A percentile compares a stretch with the other conserved stretches of the same genome.
Conservation (phyloP, 1,140 invertebrate species). For the Pseudomyrmex gracilis region DNA sequence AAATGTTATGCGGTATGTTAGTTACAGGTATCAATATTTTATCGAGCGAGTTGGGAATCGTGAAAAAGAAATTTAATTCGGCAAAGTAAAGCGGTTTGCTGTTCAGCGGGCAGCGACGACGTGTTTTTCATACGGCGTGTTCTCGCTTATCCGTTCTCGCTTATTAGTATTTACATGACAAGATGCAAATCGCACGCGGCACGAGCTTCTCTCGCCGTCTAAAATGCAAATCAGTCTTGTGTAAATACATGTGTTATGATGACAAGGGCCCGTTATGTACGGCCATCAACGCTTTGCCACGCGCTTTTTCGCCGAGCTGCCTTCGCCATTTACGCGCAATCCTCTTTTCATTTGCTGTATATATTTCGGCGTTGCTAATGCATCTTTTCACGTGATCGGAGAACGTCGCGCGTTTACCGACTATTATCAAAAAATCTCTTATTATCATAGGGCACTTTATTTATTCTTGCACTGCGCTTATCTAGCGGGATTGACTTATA, state of each 20-base stretch:
- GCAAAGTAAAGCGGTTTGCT: neutral
- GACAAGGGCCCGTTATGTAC: conserved; percentile 6
- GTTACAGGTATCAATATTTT: conserved; percentile 13
- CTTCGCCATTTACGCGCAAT: neutral
- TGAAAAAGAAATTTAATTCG: neutral
- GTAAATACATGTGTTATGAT: conserved; percentile 26
- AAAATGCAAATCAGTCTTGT: conserved; percentile 37
- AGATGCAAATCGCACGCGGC: conserved; percentile 42
- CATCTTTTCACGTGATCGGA: neutral
- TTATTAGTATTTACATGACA: conserved; percentile 16
- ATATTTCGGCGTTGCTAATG: neutral
- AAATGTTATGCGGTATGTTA: neutral
- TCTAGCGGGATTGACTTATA: conserved; percentile 46
- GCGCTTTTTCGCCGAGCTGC: neutral
- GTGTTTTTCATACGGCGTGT: neutral
- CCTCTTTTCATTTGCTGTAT: neutral
- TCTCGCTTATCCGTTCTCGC: neutral
- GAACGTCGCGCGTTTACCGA: too few relatives aligned
- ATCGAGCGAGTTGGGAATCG: neutral
- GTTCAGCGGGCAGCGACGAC: neutral
- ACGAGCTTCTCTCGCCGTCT: neutral
- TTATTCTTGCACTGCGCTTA: conserved; percentile 44
- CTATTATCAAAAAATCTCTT: neutral
- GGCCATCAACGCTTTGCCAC: neutral
- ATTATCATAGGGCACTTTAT: conserved; percentile 51